phyloP scores from a whole-genome alignment of 1,140 invertebrate species.

The Drosophila yakuba region DNA sequence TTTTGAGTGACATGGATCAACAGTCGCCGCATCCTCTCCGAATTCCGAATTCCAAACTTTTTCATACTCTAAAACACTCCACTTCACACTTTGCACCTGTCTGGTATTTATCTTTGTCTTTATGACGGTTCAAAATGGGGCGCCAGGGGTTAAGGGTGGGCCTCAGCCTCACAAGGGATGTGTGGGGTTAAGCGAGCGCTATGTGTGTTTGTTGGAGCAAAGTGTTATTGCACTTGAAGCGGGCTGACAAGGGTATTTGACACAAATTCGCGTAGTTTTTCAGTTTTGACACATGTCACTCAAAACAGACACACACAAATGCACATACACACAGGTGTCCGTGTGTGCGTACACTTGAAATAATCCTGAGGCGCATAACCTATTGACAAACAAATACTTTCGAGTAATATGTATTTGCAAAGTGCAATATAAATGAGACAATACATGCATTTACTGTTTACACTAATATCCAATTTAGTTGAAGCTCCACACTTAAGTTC shows the following conservation, averaged over 20 bases:
- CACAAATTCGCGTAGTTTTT: slow-evolving; percentile 82
- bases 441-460: no score
- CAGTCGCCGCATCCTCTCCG: neutral
- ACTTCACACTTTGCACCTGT: slow-evolving; percentile 25
- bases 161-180: neutral
- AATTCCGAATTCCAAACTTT: neutral
- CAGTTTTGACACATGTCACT: slow-evolving; percentile 83
- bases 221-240: slow-evolving; percentile 70
- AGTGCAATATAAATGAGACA: no score
- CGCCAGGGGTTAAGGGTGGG: neutral
- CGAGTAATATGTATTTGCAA: no score
- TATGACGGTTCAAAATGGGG: slow-evolving; percentile 25
- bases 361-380: neutral
- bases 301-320: slow-evolving; percentile 42
- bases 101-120: slow-evolving; percentile 48
- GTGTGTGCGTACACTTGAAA: slow-evolving; percentile 11
- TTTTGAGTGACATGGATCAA: neutral
- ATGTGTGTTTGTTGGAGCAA: slow-evolving; percentile 20
- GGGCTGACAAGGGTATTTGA: slow-evolving; percentile 81
- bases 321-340: slow-evolving; percentile 2
- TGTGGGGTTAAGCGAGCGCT: slow-evolving; percentile 7
- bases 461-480: no score
- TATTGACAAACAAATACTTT: no score
- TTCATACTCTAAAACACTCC: slow-evolving; percentile 6
- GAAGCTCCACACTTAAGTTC: neutral